Evolutionary conservation across 2,113 vertebrate species (phyloP).

Genomic region (Corythoichthys haematopterus): DNA sequence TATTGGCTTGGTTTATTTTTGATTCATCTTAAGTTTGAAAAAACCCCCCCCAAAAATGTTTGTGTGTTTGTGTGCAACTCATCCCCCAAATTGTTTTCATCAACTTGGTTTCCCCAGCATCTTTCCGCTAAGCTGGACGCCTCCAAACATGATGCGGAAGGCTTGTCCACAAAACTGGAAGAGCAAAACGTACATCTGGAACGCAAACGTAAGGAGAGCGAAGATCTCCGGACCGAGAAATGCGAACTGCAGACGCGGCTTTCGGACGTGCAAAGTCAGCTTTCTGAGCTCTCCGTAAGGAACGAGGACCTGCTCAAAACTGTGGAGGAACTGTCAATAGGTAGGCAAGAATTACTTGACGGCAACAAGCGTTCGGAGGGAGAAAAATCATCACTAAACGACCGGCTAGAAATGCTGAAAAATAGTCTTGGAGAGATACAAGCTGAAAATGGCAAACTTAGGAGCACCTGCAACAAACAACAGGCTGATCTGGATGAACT

Average conservation of each 20-base stretch:
- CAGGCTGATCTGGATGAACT: conserved; percentile 67
- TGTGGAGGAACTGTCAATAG: conserved; percentile 63
- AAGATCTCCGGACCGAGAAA: conserved; percentile 76
- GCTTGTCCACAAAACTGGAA: conserved; percentile 83
- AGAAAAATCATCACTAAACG: conserved; percentile 60
- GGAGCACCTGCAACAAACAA: conserved; percentile 48
- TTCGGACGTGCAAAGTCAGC: conserved; percentile 70
- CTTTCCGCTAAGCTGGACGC: conserved; percentile 89
- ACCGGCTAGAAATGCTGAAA: conserved; percentile 62
- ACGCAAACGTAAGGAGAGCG: conserved; percentile 72
- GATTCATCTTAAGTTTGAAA: conserved; percentile 53
- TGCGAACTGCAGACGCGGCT: conserved; percentile 71
- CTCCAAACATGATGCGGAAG: conserved; percentile 84
- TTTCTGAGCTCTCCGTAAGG: conserved; percentile 62
- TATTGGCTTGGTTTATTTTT: conserved; percentile 59
- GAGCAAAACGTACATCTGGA: conserved; percentile 82
- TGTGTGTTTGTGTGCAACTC: conserved; percentile 30
- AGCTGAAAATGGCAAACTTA: conserved; percentile 67
- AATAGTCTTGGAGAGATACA: conserved; percentile 63
- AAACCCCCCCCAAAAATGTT: neutral
- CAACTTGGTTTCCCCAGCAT: conserved; percentile 81
- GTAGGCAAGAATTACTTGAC: conserved; percentile 68
- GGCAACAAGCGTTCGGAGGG: conserved; percentile 59
- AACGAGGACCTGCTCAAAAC: conserved; percentile 72
- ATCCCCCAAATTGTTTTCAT: conserved; percentile 46